Conservation (phyloP, 2,888 invertebrate genomes). For the Lypha dubia region DNA sequence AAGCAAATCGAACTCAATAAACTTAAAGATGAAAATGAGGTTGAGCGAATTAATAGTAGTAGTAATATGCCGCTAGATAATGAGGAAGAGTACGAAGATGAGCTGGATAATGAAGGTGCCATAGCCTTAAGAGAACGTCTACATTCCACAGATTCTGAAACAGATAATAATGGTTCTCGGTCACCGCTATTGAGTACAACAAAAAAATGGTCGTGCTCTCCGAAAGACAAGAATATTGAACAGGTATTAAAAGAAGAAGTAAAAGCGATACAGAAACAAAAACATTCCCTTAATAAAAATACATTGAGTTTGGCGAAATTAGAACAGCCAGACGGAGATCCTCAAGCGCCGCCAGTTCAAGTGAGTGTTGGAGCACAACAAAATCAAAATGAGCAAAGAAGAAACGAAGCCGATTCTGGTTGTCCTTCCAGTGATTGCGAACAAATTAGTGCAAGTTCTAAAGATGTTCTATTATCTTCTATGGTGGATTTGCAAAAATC, state of each 20-base stretch:
- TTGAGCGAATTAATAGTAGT: not conserved
- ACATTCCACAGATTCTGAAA: conserved; percentile 86
- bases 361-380: conserved; percentile 14
- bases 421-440: conserved; percentile 84
- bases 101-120: conserved; percentile 59
- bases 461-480: conserved; percentile 86
- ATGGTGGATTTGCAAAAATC: conserved; percentile 75
- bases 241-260: conserved; percentile 76
- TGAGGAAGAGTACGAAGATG: conserved; percentile 60
- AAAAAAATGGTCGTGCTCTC: conserved; percentile 61
- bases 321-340: conserved; percentile 63
- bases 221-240: conserved; percentile 74
- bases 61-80: not conserved
- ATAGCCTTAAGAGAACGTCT: conserved; percentile 75
- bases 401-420: conserved; percentile 83
- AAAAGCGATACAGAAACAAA: conserved; percentile 72
- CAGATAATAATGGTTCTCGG: conserved; percentile 88
- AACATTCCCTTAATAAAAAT: conserved; percentile 62
- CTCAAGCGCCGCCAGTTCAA: conserved; percentile 54
- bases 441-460: conserved; percentile 88
- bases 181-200: conserved; percentile 87
- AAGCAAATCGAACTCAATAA: conserved; percentile 54
- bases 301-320: conserved; percentile 46
- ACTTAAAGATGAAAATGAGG: conserved; percentile 35
- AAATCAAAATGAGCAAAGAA: conserved; percentile 73